phyloP scores from a whole-genome alignment of 2,888 invertebrate genomes.

The Epiblema foenella region DNA sequence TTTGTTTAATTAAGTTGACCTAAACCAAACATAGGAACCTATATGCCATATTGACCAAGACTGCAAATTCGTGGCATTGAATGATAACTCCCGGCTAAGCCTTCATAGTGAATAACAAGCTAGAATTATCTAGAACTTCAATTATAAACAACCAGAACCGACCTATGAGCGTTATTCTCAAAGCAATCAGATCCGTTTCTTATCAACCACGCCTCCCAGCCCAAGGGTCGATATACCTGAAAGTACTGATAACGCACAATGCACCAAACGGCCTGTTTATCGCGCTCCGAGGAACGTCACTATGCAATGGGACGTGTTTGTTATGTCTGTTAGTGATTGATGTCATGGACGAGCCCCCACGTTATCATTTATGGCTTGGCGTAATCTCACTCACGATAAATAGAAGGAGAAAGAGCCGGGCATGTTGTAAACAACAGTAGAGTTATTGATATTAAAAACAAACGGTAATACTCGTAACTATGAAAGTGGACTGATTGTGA shows the following conservation, averaged over 20 bases:
- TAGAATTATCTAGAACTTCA: background rate
- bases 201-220: conserved; percentile 43
- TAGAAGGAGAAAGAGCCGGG: background rate
- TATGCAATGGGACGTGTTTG: conserved; percentile 70
- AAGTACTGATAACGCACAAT: conserved; percentile 53
- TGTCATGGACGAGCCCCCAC: conserved; percentile 83
- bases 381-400: conserved; percentile 18
- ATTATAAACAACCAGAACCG: conserved; percentile 10
- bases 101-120: background rate
- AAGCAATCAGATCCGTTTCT: conserved; percentile 33
- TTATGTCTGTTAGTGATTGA: conserved; percentile 74
- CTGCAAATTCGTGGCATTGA: background rate
- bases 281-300: conserved; percentile 63
- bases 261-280: conserved; percentile 48
- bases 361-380: conserved; percentile 59
- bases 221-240: conserved; percentile 60
- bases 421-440: background rate
- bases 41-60: background rate
- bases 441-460: background rate
- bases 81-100: background rate
- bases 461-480: no score
- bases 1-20: no score
- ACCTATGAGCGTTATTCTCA: conserved; percentile 25
- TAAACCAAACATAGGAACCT: background rate
- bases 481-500: no score